Percentiles rank a stretch among this genome's conserved stretches.
These are phyloP conservation scores for Myiothlypis chrysogaster DNA, from an alignment of 2,797 vertebrate species.

Conservation along the genomic window DNA sequence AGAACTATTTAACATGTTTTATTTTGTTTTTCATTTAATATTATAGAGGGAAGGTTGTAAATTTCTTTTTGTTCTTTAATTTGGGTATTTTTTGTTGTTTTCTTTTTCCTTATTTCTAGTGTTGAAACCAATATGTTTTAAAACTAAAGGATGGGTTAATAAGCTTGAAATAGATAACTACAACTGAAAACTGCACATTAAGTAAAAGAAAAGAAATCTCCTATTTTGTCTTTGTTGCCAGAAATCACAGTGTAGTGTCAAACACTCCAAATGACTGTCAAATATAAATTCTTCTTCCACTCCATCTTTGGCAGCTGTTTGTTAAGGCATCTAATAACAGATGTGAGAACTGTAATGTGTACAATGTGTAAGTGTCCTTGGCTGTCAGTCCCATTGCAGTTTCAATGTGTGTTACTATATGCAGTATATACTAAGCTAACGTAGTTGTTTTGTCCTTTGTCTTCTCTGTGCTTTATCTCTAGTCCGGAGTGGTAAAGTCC, in stretches of 20 bases:
- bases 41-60: conserved; percentile 75
- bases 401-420: conserved; percentile 99
- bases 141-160: conserved; percentile 86
- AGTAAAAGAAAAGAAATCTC: conserved; percentile 83
- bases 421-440: conserved; percentile 99
- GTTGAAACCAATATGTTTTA: conserved; percentile 79
- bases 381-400: conserved; percentile 97
- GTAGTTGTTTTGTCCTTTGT: conserved; percentile 99
- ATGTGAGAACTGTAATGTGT: conserved; percentile 97
- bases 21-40: conserved; percentile 72
- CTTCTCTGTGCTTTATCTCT: conserved; percentile 99
- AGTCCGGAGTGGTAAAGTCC: conserved; percentile 85
- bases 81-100: conserved; percentile 60
- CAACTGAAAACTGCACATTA: conserved; percentile 89
- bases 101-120: conserved; percentile 72
- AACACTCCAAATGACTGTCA: conserved; percentile 89
- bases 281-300: conserved; percentile 88
- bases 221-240: conserved; percentile 91
- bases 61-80: conserved; percentile 69
- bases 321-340: conserved; percentile 94
- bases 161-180: conserved; percentile 92
- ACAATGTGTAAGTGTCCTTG: conserved; percentile 98
- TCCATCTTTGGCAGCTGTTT: conserved; percentile 92
- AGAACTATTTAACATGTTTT: conserved; percentile 76
- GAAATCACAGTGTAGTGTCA: conserved; percentile 93